Conservation (phyloP, 2,888 invertebrate species). For the Ditylenchus weischeri region DNA sequence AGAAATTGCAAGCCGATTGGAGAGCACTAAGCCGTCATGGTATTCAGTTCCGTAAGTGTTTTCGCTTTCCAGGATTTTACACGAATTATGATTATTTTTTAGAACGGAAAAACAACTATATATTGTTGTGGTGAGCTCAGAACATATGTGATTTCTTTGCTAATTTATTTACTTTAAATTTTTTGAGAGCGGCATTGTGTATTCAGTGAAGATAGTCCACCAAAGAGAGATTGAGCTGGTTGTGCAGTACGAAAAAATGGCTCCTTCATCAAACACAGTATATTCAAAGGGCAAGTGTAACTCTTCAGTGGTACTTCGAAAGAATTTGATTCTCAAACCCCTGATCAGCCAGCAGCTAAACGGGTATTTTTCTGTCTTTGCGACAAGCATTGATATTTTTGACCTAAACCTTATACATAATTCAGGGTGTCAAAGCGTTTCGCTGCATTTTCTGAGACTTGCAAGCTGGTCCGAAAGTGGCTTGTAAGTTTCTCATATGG, state of each 20-base stretch:
- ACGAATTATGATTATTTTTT: too few relatives aligned
- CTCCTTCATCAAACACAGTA: neutral
- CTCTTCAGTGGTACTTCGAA: too few relatives aligned
- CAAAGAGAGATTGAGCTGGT: slow-evolving; percentile 6
- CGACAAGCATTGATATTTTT: neutral
- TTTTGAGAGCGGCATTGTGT: slow-evolving; percentile 14
- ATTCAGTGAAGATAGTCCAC: slow-evolving; percentile 11
- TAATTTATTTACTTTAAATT: neutral
- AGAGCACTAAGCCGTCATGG: neutral
- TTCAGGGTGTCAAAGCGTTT: slow-evolving; percentile 10
- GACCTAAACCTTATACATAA: too few relatives aligned
- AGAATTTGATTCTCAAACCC: slow-evolving; percentile 14
- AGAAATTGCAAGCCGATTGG: slow-evolving; percentile 1
- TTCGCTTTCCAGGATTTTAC: too few relatives aligned
- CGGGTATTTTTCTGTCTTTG: neutral
- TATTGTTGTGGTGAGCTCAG: too few relatives aligned
- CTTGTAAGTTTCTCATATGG: neutral
- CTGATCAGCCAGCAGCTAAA: slow-evolving; percentile 12
- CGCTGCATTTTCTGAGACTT: slow-evolving; percentile 1
- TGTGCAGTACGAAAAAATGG: neutral
- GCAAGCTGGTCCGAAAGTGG: slow-evolving; percentile 9
- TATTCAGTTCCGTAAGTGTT: neutral
- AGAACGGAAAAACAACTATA: too few relatives aligned
- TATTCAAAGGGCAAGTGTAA: neutral
- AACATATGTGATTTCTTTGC: too few relatives aligned